Base-by-base conservation (phyloP, 2,113 vertebrate genomes). In the Agapornis roseicollis region DNA sequence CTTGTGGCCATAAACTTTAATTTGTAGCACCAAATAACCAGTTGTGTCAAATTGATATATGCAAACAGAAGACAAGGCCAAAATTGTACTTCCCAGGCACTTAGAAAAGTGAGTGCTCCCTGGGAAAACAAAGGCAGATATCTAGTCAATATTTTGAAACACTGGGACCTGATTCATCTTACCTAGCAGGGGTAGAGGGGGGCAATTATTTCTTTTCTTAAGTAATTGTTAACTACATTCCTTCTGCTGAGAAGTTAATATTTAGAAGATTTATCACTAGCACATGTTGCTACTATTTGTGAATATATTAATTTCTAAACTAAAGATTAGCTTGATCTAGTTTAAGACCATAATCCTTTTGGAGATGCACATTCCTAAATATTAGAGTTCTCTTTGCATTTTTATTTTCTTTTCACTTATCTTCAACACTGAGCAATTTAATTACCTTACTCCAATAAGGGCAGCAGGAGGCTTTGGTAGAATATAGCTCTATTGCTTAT, bases 211-310 rank as follows among this genome's bases (percentile, higher is more conserved):
- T 93, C 63, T 91, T 27, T 61, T 89, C 60, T 85, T 79, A 78
- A 89, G 29, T 69, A 68, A 82, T 56, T 78, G 60, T 65, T 82
- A 94, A 64, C 33, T 89, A 80, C 79, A 76, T 82, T 88, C 61
- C 23, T 88, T 88, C 66, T 81, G 50, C 55, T 79, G 74, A 90
- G 52, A 93, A 25, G 47, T 81, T 89, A 89, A 94, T 86, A 84
- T 92, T 61, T 56, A 63, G 41, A 35, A 78, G 42, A 89, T 91
- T 95, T 92, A 46, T 95, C 73, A 91, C 37, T 69, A 92, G 55
- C 35, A 80, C 58, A 78, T 70, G 41, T 47, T 0, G 0, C 64
- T 95, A 80, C 14, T 77, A 61, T 94, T 96, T 95, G 74, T 74
- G 91, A 95, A 77, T 53, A 69, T 56, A 82, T 76, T 94, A 0